Conservation (phyloP, 2,113 vertebrate genomes). For the Pontoporia blainvillei region DNA sequence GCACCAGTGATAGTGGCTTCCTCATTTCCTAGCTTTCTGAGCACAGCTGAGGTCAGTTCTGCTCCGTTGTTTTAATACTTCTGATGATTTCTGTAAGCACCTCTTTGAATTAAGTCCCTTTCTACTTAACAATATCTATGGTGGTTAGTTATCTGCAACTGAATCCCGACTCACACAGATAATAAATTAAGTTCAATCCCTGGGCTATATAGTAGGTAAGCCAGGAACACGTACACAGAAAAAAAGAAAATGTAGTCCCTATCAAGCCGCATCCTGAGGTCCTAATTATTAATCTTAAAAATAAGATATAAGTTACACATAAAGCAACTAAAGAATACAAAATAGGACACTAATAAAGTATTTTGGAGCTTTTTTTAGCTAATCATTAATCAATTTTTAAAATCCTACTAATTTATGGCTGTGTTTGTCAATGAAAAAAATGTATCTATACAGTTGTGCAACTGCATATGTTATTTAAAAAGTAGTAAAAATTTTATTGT, state of each 20-base stretch:
- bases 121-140: slow-evolving; percentile 38
- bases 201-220: not conserved
- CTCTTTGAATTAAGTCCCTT: not conserved
- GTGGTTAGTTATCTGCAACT: not conserved
- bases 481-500: not conserved
- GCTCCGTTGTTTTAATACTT: not conserved
- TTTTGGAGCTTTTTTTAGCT: not conserved
- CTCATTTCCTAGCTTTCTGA: not conserved
- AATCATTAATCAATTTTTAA: not conserved
- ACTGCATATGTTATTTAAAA: not conserved
- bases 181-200: slow-evolving; percentile 12
- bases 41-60: not conserved
- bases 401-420: not conserved
- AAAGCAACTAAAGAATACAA: slow-evolving; percentile 13
- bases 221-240: not conserved
- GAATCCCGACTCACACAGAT: not conserved
- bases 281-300: not conserved
- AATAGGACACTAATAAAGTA: not conserved
- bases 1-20: not conserved
- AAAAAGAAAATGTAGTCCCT: not conserved
- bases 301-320: not conserved
- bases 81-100: not conserved
- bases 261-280: not conserved
- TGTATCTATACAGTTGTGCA: not conserved
- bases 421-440: not conserved